Percentiles rank a stretch among this genome's conserved stretches.
Evolutionary conservation across 1,140 invertebrate genomes (phyloP).

Genomic region (Sycophila sp.): DNA sequence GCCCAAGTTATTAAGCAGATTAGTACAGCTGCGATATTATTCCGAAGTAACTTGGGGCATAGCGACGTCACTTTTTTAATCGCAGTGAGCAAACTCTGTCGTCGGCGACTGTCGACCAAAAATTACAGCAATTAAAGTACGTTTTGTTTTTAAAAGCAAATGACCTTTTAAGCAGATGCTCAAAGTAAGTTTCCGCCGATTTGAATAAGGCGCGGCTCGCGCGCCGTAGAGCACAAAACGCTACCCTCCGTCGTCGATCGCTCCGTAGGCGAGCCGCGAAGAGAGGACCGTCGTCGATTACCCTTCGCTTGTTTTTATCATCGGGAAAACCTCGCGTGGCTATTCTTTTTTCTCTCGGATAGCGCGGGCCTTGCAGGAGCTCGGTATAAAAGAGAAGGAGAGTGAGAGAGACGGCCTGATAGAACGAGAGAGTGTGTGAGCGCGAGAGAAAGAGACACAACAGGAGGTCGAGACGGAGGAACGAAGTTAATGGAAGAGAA

Average conservation of each 20-base stretch:
- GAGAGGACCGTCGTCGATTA: constrained; percentile 8
- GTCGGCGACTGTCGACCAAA: not conserved
- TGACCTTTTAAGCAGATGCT: too few relatives aligned
- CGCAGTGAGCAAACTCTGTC: not conserved
- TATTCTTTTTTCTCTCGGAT: constrained; percentile 14
- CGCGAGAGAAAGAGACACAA: constrained; percentile 44
- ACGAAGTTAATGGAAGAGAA: constrained; percentile 37
- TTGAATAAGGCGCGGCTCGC: not conserved
- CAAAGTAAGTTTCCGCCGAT: too few relatives aligned
- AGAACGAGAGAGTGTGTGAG: too few relatives aligned
- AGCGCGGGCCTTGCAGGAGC: too few relatives aligned
- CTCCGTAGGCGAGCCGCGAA: constrained; percentile 16
- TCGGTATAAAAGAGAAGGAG: not conserved
- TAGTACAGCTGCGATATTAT: not conserved
- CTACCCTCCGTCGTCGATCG: constrained; percentile 11
- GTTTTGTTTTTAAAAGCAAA: constrained; percentile 4
- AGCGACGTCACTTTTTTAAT: not conserved
- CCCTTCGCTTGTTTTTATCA: constrained; percentile 30
- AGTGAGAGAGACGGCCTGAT: not conserved
- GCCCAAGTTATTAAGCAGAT: not conserved
- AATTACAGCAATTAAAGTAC: not conserved
- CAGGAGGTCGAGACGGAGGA: constrained; percentile 39
- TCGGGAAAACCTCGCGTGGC: constrained; percentile 5
- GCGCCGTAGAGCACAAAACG: constrained; percentile 4
- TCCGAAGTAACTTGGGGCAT: not conserved